These are phyloP conservation scores for Thermophis baileyi DNA, from an alignment of 2,113 vertebrate genomes.

Conservation along the genomic window DNA sequence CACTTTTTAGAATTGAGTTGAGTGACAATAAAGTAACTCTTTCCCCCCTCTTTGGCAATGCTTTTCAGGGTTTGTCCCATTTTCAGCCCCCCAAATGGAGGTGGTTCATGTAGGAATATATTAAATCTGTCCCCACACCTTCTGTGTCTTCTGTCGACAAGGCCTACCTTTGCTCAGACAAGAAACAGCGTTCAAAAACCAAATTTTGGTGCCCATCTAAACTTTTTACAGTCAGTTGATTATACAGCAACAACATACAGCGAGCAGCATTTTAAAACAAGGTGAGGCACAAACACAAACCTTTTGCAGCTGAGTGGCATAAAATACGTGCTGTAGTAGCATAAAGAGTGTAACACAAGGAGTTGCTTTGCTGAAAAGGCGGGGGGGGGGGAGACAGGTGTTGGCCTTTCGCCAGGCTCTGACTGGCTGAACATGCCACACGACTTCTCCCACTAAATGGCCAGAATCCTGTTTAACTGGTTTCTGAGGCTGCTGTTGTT, in stretches of 20 bases:
- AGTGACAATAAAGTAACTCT: background rate
- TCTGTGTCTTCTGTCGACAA: no score
- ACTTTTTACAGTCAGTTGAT: background rate
- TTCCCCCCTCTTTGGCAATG: background rate
- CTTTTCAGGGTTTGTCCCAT: background rate
- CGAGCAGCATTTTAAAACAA: no score
- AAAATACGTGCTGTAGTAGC: constrained; percentile 21
- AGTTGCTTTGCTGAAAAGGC: constrained; percentile 36
- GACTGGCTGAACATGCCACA: constrained; percentile 46
- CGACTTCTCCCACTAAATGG: constrained; percentile 31
- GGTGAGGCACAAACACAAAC: no score
- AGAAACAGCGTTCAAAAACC: background rate
- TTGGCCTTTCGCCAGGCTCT: constrained; percentile 52
- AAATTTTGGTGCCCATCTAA: background rate
- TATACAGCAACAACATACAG: background rate
- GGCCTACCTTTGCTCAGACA: no score
- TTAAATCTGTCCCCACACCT: background rate
- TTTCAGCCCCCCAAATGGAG: background rate
- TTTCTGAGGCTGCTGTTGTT: constrained; percentile 49
- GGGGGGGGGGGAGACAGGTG: background rate
- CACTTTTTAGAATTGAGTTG: background rate
- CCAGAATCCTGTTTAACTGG: constrained; percentile 58
- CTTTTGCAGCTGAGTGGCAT: background rate
- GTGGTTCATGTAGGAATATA: no score
- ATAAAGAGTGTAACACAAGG: constrained; percentile 6